phyloP scores from a whole-genome alignment of 2,888 invertebrate genomes.

The Xestia ashworthii region DNA sequence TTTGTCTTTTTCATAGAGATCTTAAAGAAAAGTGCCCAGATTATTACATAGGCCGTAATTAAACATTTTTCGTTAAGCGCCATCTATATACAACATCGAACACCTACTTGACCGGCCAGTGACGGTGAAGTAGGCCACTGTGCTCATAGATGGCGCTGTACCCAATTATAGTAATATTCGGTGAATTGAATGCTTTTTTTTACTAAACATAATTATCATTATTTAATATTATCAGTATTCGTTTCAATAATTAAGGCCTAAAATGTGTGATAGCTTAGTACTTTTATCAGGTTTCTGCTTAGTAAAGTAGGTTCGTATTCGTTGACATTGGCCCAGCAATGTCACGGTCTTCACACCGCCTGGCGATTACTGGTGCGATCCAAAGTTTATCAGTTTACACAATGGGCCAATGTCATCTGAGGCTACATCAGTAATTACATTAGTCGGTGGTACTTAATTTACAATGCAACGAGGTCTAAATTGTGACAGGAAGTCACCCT shows the following conservation, averaged over 20 bases:
- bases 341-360: constrained; percentile 11
- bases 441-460: constrained; percentile 39
- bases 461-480: constrained; percentile 43
- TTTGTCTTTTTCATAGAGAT: neutral
- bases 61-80: neutral
- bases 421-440: constrained; percentile 42
- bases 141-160: constrained; percentile 53
- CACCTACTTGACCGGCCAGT: accelerated
- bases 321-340: constrained; percentile 31
- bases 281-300: neutral
- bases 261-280: neutral
- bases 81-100: neutral
- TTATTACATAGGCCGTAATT: neutral
- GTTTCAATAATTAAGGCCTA: neutral
- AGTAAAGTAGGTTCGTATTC: neutral
- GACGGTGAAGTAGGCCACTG: accelerated
- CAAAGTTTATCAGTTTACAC: constrained; percentile 36
- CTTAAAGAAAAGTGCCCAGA: neutral
- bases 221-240: neutral
- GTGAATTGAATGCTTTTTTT: too few species aligned
- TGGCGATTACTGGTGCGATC: constrained; percentile 41
- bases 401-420: constrained; percentile 47
- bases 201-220: too few species aligned
- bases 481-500: constrained; percentile 35
- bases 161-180: neutral